Evolutionary conservation across 2,888 invertebrate species (phyloP), one percentile per base, ranked within the genome.

Genomic region (Digitonthophagus gazella): DNA sequence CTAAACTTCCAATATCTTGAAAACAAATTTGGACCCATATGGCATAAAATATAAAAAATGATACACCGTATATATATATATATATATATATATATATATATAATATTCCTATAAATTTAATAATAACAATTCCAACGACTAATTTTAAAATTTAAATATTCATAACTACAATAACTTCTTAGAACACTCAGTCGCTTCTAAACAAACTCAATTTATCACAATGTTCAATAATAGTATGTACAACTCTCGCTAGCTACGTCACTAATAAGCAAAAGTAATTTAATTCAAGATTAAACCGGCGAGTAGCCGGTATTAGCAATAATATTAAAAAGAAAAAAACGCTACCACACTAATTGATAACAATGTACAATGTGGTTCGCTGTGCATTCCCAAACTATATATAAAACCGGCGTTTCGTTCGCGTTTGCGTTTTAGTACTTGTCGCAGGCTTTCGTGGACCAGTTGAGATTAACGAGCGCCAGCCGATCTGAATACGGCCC

Each of bases 401-500:
- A 44, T 44, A 44, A 44, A 5, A 20, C 44, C 19, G 19, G 15
- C 58, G 20, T 18, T 58, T 2, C 15, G 8, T 55, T 44, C 16
- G 22, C 55, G 55, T 63, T 64, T 68, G 28, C 65, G 58, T 16
- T 68, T 65, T 61, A 58, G 68, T 54, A 18, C n/a, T 58, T 58
- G 64, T 68, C 58, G 65, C 68, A 44, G 58, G 58, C 16, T 44
- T 44, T 44, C 55, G 15, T 54, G 54, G 19, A 5, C 18, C 61
- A n/a, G 14, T 19, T 14, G 61, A 14, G 61, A 14, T 3, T 61
- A 19, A 28, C 18, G n/a, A 19, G 16, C 64, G 20, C 8, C 18
- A 15, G 54, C 54, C 16, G 73, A 69, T 72, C 72, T 71, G 68
- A 72, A 71, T 72, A 65, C 73, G 73, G 70, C 69, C 71, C 74